Conservation (phyloP, 2,797 vertebrate genomes). For the Sebastes miniatus region DNA sequence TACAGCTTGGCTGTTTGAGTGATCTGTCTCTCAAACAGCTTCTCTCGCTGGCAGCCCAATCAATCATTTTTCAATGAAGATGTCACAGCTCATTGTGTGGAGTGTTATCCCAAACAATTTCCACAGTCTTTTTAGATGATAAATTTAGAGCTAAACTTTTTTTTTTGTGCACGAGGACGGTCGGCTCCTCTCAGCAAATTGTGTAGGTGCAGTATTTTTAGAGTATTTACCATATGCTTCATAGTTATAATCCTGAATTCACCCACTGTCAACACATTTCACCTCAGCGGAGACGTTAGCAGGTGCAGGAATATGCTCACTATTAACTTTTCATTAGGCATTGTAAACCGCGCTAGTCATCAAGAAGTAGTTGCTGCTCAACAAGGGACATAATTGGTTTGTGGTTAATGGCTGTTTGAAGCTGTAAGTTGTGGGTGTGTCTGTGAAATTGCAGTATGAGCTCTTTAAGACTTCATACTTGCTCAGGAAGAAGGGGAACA, state of each 20-base stretch:
- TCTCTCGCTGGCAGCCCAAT: slow-evolving; percentile 65
- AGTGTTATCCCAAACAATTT: slow-evolving; percentile 64
- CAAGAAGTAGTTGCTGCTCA: slow-evolving; percentile 62
- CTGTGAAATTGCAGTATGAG: slow-evolving; percentile 28
- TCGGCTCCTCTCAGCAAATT: background rate
- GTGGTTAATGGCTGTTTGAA: slow-evolving; percentile 55
- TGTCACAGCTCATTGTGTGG: slow-evolving; percentile 76
- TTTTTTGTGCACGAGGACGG: background rate
- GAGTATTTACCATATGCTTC: background rate
- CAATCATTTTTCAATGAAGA: slow-evolving; percentile 80
- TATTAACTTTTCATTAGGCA: slow-evolving; percentile 65
- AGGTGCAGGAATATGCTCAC: slow-evolving; percentile 52
- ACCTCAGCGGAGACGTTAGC: slow-evolving; percentile 42
- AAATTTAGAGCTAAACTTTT: slow-evolving; percentile 52
- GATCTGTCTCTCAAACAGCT: slow-evolving; percentile 75
- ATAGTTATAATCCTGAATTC: slow-evolving; percentile 9
- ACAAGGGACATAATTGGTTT: slow-evolving; percentile 58
- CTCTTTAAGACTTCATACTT: slow-evolving; percentile 8
- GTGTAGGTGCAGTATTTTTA: background rate
- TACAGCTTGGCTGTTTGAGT: slow-evolving; percentile 72
- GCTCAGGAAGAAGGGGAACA: slow-evolving; percentile 2
- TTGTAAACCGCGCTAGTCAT: slow-evolving; percentile 62
- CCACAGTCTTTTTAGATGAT: slow-evolving; percentile 38
- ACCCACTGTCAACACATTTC: slow-evolving; percentile 30
- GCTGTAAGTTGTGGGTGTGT: slow-evolving; percentile 22